A percentile compares a stretch with the other conserved stretches of the same genome.
These are phyloP conservation scores for Syngnathus acus DNA, from an alignment of 2,797 vertebrate genomes.

Conservation along the genomic window DNA sequence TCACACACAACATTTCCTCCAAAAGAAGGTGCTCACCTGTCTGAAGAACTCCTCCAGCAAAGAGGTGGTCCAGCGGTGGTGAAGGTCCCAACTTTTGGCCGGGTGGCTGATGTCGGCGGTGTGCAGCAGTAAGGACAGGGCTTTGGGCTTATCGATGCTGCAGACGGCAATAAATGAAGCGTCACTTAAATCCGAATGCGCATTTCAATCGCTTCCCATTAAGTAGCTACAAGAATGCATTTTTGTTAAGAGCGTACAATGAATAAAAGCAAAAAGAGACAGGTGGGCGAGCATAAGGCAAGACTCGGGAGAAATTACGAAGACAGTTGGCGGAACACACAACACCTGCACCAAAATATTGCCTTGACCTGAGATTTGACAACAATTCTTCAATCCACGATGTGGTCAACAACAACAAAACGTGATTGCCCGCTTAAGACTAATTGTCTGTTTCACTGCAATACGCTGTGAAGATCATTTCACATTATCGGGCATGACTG, in stretches of 20 bases:
- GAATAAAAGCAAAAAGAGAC: not conserved
- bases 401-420: not conserved
- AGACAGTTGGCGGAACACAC: not conserved
- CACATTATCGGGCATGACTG: slow-evolving; percentile 32
- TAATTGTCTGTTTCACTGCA: slow-evolving; percentile 23
- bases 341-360: not conserved
- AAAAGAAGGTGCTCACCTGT: slow-evolving; percentile 74
- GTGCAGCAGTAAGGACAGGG: slow-evolving; percentile 91
- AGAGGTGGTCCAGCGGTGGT: slow-evolving; percentile 94
- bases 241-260: not conserved
- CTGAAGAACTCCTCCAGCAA: slow-evolving; percentile 97
- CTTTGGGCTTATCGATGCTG: slow-evolving; percentile 97
- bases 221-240: not conserved
- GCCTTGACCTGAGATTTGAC: not conserved
- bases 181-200: not conserved
- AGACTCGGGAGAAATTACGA: not conserved
- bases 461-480: slow-evolving; percentile 30
- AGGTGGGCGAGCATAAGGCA: not conserved
- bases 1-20: not conserved
- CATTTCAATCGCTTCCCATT: not conserved
- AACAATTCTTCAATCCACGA: not conserved
- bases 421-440: slow-evolving; percentile 6
- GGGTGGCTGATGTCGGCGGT: slow-evolving; percentile 98
- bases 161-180: slow-evolving; percentile 14
- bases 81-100: slow-evolving; percentile 91